Evolutionary conservation across 2,888 invertebrate species (phyloP).

Genomic region (Sthenelais limicola): DNA sequence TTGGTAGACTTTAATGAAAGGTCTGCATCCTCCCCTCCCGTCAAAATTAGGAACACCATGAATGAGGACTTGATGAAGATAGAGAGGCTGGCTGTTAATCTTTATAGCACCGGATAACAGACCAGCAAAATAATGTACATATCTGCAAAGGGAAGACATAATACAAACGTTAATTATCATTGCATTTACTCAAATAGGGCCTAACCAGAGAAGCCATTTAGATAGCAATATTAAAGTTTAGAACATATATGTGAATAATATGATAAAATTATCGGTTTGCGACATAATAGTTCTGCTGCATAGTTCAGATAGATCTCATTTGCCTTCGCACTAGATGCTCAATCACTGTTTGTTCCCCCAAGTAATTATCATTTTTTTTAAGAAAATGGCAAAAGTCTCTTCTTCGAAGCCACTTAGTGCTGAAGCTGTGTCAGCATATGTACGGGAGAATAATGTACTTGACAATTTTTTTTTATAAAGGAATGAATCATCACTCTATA

Average conservation of each 20-base stretch:
- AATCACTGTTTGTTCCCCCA: too few relatives aligned
- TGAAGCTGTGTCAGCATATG: background rate
- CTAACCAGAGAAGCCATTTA: too few relatives aligned
- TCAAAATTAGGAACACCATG: conserved; percentile 86
- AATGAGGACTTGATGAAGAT: conserved; percentile 88
- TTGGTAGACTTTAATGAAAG: conserved; percentile 83
- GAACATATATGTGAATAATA: background rate
- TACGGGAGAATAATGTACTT: background rate
- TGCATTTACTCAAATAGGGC: too few relatives aligned
- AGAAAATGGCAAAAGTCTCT: background rate
- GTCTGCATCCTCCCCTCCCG: conserved; percentile 75
- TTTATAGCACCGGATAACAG: conserved; percentile 89
- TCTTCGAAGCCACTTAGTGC: too few relatives aligned
- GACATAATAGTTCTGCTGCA: too few relatives aligned
- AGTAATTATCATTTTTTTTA: too few relatives aligned
- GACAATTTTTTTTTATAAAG: too few relatives aligned
- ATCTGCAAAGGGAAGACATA: conserved; percentile 76
- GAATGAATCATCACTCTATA: conserved; percentile 72
- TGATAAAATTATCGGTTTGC: too few relatives aligned
- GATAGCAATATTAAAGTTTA: background rate
- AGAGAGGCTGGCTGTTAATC: conserved; percentile 89
- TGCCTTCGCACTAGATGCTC: too few relatives aligned
- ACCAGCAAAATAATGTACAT: conserved; percentile 93
- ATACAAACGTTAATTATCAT: background rate
- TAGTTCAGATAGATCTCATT: too few relatives aligned